A percentile compares a stretch with the other conserved stretches of the same genome.
Evolutionary conservation across 1,140 invertebrate species (phyloP).

Genomic region (Stegodyphus mimosarum): DNA sequence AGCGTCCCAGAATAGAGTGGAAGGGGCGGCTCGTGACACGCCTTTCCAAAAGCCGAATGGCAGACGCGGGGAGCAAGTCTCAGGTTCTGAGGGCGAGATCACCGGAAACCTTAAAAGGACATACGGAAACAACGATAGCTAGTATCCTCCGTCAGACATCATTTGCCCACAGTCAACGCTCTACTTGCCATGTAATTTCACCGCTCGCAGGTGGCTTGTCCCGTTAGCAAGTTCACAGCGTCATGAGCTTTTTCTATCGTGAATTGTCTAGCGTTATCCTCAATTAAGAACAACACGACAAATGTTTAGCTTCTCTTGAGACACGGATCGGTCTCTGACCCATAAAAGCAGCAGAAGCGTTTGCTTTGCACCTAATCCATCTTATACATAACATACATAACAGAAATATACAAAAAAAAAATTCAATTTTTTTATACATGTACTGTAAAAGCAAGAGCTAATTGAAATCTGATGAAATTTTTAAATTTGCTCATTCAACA

Average conservation of each 20-base stretch:
- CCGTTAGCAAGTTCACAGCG: conserved; percentile 33
- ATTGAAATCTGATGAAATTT: too few relatives aligned
- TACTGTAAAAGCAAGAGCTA: too few relatives aligned
- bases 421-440: too few relatives aligned
- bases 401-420: too few relatives aligned
- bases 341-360: too few relatives aligned
- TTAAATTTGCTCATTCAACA: too few relatives aligned
- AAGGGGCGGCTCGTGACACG: conserved; percentile 25
- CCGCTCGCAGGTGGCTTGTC: conserved; percentile 27
- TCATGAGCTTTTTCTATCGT: neutral
- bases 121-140: conserved; percentile 3
- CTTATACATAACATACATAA: too few relatives aligned
- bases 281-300: conserved; percentile 6
- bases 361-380: too few relatives aligned
- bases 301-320: neutral
- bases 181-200: conserved; percentile 15
- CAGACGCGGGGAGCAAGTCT: conserved; percentile 28
- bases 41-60: neutral
- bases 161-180: conserved; percentile 18
- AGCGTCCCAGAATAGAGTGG: conserved; percentile 3
- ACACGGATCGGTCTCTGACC: too few relatives aligned
- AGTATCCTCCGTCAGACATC: conserved; percentile 14
- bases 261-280: conserved; percentile 20
- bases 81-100: conserved; percentile 24
- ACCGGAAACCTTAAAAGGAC: conserved; percentile 48